Conservation (phyloP, 2,888 invertebrate genomes). For the Cerceris rybyensis region DNA sequence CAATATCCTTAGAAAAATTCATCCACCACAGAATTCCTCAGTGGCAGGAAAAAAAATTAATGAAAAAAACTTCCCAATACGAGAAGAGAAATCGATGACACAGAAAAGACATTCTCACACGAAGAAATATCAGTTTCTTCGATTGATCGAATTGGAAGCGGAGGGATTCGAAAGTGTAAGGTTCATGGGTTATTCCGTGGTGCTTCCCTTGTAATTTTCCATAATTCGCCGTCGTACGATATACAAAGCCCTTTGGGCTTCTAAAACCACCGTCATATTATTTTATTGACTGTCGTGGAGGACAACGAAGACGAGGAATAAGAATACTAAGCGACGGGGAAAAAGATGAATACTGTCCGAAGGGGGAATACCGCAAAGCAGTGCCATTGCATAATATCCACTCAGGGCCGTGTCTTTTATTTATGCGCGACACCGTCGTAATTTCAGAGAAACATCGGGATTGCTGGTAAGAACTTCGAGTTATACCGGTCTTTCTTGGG, state of each 20-base stretch:
- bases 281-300: background rate
- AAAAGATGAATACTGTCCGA: slow-evolving; percentile 24
- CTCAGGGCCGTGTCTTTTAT: slow-evolving; percentile 54
- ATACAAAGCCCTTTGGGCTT: background rate
- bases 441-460: slow-evolving; percentile 53
- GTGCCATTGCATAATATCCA: slow-evolving; percentile 50
- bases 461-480: slow-evolving; percentile 41
- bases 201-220: slow-evolving; percentile 3
- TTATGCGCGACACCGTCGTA: slow-evolving; percentile 49
- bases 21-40: no score
- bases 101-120: background rate
- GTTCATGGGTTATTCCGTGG: background rate
- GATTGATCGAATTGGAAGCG: background rate
- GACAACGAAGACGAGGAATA: background rate
- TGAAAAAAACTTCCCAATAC: no score
- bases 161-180: background rate
- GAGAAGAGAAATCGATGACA: no score
- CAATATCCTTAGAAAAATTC: no score
- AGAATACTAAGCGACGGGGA: slow-evolving; percentile 1
- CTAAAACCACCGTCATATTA: background rate
- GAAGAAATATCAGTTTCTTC: background rate
- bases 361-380: slow-evolving; percentile 39
- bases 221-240: background rate
- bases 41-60: no score
- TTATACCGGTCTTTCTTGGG: background rate